Evolutionary conservation across 2,797 vertebrate genomes (phyloP), one percentile per base, ranked within the genome.

Genomic region (Paguma larvata): DNA sequence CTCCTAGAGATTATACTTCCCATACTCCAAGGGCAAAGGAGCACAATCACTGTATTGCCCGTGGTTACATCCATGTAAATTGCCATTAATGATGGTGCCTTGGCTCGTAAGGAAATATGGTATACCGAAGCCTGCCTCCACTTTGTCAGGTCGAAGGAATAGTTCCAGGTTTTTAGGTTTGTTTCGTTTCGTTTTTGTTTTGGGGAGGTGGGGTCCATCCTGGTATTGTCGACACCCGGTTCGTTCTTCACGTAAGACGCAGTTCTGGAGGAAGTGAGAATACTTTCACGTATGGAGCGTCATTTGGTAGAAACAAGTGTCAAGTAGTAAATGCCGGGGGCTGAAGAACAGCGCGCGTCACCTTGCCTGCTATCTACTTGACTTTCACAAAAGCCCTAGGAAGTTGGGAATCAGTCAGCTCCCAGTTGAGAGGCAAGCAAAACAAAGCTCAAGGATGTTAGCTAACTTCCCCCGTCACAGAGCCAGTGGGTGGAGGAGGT

Each of bases 381-480:
- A 95, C 84, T 70, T 91, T 90, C 65, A 77, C 59, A 73, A 73
- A 88, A 95, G 59, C 82, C 46, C 68, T 56, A 3, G 27, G 56
- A 95, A 38, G 23, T 59, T 68, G 84, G 46, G 15, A 82, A 86
- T 73, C 56, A 21, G 18, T 63, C 73, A 86, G 30, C 14, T 46
- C 46, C 46, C 34, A 13, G 63, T 77, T 83, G 92, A 67, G 27
- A 94, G 56, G 19, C 25, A 92, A 93, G 68, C 27, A 77, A 77
- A 75, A n/a, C 4, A 44, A 34, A 15, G 23, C 30, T 82, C 88
- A 25, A 15, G 51, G 91, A 34, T 63, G 44, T 27, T 4, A 79
- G 70, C 67, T 18, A 32, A 62, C 46, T 38, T 62, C 46, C 44
- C 25, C 48, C 19, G 21, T 38, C 44, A 34, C 70, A 53, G 23